Percentiles rank a stretch among this genome's conserved stretches.
Evolutionary conservation across 1,140 invertebrate genomes (phyloP).

Genomic region (Drosophila burlai): DNA sequence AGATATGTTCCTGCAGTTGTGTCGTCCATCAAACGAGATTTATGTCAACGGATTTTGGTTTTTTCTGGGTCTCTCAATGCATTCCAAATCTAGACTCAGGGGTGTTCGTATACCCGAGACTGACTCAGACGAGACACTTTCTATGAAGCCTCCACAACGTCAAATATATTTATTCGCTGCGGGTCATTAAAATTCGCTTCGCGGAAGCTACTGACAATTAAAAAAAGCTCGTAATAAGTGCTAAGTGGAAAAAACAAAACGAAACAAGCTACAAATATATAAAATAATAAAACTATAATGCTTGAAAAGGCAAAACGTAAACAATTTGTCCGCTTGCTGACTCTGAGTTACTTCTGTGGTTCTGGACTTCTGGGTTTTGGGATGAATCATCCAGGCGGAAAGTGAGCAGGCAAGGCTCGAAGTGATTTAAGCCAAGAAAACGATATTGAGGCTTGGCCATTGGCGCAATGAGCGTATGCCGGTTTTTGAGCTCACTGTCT

Average conservation of each 20-base stretch:
- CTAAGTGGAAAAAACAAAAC: slow-evolving; percentile 39
- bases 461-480: slow-evolving; percentile 10
- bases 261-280: slow-evolving; percentile 32
- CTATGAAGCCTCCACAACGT: slow-evolving; percentile 14
- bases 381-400: slow-evolving; percentile 27
- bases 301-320: slow-evolving; percentile 48
- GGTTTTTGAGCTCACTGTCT: slow-evolving; percentile 3
- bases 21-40: slow-evolving; percentile 66
- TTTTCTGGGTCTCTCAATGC: slow-evolving; percentile 21
- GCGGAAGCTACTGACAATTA: slow-evolving; percentile 66
- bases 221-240: slow-evolving; percentile 67
- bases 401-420: slow-evolving; percentile 41
- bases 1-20: slow-evolving; percentile 52
- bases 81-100: slow-evolving; percentile 25
- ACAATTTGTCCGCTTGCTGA: slow-evolving; percentile 52
- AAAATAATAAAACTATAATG: slow-evolving; percentile 49
- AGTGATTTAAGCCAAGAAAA: slow-evolving; percentile 17
- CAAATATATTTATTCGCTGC: slow-evolving; percentile 33
- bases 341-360: slow-evolving; percentile 28
- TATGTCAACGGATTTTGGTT: slow-evolving; percentile 49
- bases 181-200: slow-evolving; percentile 67
- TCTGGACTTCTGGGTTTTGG: slow-evolving; percentile 31
- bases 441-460: slow-evolving; percentile 16
- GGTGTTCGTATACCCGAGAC: neutral
- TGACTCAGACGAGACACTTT: slow-evolving; percentile 40